Conservation (phyloP, 2,888 invertebrate species). For the Paralinhomoeus sp. region DNA sequence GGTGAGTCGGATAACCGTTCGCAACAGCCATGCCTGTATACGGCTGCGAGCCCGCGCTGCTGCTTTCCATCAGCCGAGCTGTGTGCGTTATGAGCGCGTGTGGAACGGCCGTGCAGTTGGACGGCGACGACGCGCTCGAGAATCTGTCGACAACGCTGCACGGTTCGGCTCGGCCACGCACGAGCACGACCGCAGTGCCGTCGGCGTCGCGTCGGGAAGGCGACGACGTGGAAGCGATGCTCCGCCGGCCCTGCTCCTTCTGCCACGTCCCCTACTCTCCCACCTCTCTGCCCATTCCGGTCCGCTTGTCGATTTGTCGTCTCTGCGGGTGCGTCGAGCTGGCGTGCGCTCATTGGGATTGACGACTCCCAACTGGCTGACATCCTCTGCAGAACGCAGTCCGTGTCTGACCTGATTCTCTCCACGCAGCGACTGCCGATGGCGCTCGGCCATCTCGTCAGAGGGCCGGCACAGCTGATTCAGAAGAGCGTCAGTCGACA, state of each 20-base stretch:
- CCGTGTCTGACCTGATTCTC: constrained; percentile 65
- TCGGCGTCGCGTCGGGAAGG: too few species aligned
- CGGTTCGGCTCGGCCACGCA: too few species aligned
- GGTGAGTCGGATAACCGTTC: constrained; percentile 47
- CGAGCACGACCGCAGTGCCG: too few species aligned
- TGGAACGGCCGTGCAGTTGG: constrained; percentile 64
- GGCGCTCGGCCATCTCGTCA: not conserved
- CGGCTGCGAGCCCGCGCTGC: too few species aligned
- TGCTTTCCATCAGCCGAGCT: constrained; percentile 61
- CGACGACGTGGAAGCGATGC: too few species aligned
- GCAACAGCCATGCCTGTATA: too few species aligned
- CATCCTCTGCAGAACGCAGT: too few species aligned
- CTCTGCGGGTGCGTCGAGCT: constrained; percentile 40
- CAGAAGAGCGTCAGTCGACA: constrained; percentile 43
- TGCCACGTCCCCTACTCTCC: constrained; percentile 67
- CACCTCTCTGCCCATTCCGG: constrained; percentile 45
- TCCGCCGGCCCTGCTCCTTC: constrained; percentile 36
- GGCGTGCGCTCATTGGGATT: too few species aligned
- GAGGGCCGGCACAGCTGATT: constrained; percentile 23
- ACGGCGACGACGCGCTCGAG: constrained; percentile 7
- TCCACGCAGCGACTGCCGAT: constrained; percentile 37
- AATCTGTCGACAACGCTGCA: constrained; percentile 5
- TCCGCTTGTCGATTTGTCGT: constrained; percentile 47
- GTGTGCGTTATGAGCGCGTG: constrained; percentile 76
- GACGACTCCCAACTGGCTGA: too few species aligned